phyloP scores from a whole-genome alignment of 2,888 invertebrate genomes.

The Latrodectus hesperus region DNA sequence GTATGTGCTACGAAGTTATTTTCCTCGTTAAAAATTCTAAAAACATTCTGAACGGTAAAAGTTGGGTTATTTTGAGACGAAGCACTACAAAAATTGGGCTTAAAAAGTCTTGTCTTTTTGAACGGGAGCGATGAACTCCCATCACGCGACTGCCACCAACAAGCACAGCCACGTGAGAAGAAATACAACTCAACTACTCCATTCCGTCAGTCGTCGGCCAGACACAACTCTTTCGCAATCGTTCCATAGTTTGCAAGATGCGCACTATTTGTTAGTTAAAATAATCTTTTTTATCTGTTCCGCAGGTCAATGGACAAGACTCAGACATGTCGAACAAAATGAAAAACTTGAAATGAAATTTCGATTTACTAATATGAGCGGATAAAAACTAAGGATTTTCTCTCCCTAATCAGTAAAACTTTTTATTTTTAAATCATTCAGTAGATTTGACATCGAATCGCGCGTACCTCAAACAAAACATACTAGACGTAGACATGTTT shows the following conservation, averaged over 20 bases:
- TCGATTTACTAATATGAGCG: no score
- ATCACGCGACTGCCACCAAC: slow-evolving; percentile 14
- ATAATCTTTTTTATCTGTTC: not conserved
- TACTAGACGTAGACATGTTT: no score
- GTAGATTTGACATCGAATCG: no score
- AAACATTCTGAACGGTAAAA: not conserved
- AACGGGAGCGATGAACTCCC: slow-evolving; percentile 36
- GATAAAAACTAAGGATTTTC: no score
- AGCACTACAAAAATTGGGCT: slow-evolving; percentile 20
- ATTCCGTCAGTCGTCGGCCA: not conserved
- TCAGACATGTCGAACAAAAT: not conserved
- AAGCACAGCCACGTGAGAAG: slow-evolving; percentile 20
- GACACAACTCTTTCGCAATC: not conserved
- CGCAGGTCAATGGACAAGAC: not conserved
- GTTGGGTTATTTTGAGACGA: slow-evolving; percentile 35
- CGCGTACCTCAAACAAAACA: no score
- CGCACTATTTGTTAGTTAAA: not conserved
- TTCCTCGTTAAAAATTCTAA: no score
- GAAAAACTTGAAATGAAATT: not conserved
- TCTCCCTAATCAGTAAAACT: no score
- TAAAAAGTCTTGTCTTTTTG: slow-evolving; percentile 8
- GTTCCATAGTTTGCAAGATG: not conserved
- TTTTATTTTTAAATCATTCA: no score
- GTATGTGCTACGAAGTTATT: no score
- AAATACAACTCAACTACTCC: slow-evolving; percentile 1